Evolutionary conservation across 2,113 vertebrate species (phyloP).

Genomic region (Trachemys scripta): DNA sequence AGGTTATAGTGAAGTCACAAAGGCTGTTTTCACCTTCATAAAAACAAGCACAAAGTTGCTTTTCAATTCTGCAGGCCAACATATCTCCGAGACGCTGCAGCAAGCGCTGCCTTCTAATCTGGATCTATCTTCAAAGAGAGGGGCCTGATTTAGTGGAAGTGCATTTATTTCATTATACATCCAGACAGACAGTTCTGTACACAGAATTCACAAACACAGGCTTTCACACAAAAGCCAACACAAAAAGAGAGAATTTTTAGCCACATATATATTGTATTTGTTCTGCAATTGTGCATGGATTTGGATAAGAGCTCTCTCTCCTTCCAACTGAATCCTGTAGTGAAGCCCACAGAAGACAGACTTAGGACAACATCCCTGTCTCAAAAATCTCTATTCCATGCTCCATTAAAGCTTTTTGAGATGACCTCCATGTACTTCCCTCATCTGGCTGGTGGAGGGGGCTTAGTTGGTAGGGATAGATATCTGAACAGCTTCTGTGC

Average conservation of each 20-base stretch:
- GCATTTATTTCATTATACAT: background rate
- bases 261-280: background rate
- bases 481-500: background rate
- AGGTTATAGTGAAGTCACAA: fast-evolving
- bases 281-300: background rate
- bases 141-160: fast-evolving
- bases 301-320: background rate
- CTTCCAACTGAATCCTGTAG: background rate
- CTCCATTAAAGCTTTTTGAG: background rate
- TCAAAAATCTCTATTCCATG: background rate
- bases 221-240: background rate
- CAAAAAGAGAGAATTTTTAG: constrained; percentile 4
- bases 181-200: background rate
- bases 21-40: background rate
- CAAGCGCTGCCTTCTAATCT: background rate
- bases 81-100: constrained; percentile 1
- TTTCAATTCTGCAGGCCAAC: background rate
- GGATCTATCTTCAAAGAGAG: background rate
- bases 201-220: background rate
- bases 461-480: background rate
- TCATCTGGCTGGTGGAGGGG: background rate
- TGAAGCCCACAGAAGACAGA: background rate
- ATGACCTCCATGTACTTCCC: background rate
- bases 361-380: background rate
- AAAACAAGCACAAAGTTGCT: background rate